Conservation (phyloP, 2,888 invertebrate genomes). For the Cetonia aurata region DNA sequence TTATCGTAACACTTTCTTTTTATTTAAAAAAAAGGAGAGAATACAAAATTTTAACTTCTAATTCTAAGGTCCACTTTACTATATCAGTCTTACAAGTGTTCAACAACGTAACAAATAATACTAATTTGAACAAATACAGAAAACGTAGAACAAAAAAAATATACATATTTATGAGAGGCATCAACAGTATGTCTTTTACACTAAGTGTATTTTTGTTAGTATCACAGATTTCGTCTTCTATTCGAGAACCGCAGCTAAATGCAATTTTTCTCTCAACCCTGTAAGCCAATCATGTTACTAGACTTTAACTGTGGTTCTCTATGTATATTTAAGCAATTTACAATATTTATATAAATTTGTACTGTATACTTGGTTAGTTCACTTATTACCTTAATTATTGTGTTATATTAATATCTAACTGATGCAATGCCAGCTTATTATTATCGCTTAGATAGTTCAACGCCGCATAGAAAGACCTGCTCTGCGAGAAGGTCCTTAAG, state of each 20-base stretch:
- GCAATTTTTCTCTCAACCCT: not conserved
- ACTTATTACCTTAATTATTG: conserved; percentile 25
- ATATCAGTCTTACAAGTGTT: conserved; percentile 31
- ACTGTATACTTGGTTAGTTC: conserved; percentile 26
- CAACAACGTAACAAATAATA: conserved; percentile 8
- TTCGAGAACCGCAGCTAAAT: not conserved
- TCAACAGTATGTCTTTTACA: not conserved
- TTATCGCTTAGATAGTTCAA: conserved; percentile 38
- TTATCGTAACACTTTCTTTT: no score
- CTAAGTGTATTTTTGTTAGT: conserved; percentile 1
- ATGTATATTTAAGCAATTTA: conserved; percentile 6
- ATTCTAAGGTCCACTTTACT: conserved; percentile 28
- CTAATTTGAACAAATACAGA: not conserved
- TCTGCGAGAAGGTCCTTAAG: conserved; percentile 31
- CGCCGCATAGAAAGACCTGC: conserved; percentile 24
- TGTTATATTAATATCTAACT: conserved; percentile 28
- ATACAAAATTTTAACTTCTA: conserved; percentile 29
- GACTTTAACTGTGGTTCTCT: no score
- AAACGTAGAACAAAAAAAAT: not conserved
- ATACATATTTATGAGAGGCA: not conserved
- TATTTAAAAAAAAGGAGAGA: conserved; percentile 29
- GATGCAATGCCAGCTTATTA: conserved; percentile 27
- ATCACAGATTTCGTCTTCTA: conserved; percentile 28
- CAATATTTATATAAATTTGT: conserved; percentile 19
- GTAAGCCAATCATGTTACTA: no score